These are phyloP conservation scores for Rotaria socialis DNA, from an alignment of 2,888 invertebrate genomes.

Conservation along the genomic window DNA sequence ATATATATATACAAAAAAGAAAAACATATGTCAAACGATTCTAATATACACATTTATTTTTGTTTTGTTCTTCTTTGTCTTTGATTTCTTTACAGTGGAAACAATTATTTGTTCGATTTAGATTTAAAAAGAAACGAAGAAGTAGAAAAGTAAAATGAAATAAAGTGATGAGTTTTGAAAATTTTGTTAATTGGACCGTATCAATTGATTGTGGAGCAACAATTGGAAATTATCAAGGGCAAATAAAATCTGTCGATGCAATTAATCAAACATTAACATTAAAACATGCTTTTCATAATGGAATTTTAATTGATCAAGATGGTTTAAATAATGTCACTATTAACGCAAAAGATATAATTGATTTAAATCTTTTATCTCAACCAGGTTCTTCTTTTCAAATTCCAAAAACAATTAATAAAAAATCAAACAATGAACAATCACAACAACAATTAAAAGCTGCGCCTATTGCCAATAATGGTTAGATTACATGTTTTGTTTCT, in stretches of 20 bases:
- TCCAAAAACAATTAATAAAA: not conserved
- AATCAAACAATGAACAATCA: not conserved
- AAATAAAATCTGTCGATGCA: constrained; percentile 18
- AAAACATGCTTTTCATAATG: not conserved
- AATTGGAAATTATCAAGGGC: constrained; percentile 17
- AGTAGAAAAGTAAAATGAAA: not conserved
- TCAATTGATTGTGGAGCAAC: not conserved
- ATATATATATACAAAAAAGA: no score
- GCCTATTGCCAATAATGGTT: not conserved
- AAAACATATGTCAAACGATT: no score
- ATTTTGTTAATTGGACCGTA: constrained; percentile 33
- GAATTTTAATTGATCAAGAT: not conserved
- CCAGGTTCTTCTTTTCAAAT: not conserved
- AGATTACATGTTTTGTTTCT: not conserved
- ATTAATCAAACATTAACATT: constrained; percentile 32
- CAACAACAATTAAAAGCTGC: not conserved
- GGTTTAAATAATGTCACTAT: not conserved
- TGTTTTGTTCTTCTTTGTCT: no score
- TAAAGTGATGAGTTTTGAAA: not conserved
- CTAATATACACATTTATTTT: no score
- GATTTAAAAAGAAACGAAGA: not conserved
- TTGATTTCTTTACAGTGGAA: no score
- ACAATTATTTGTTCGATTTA: not conserved
- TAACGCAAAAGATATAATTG: constrained; percentile 4
- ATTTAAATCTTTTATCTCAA: not conserved